phyloP scores from a whole-genome alignment of 92 coral and sea anemone species.

The Zoanthus sociatus region DNA sequence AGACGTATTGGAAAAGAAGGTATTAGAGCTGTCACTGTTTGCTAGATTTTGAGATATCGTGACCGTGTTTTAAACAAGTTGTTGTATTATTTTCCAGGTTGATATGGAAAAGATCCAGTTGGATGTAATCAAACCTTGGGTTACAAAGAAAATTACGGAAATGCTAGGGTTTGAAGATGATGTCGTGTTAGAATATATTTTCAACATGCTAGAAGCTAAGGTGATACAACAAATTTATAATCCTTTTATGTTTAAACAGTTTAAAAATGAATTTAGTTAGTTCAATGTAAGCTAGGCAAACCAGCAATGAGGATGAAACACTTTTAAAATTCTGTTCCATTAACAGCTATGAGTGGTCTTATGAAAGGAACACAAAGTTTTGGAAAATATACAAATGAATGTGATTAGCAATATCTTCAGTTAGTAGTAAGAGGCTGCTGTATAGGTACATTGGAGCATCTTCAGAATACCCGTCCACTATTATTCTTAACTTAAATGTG shows the following conservation, averaged over 20 bases:
- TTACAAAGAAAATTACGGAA: slow-evolving; percentile 91
- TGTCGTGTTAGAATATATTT: slow-evolving; percentile 89
- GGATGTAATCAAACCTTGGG: slow-evolving; percentile 96
- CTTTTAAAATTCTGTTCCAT: too few relatives aligned
- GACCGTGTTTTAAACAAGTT: background rate
- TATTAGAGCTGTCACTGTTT: background rate
- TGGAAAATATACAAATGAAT: too few relatives aligned
- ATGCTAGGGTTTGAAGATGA: slow-evolving; percentile 96
- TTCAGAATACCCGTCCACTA: too few relatives aligned
- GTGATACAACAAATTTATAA: slow-evolving; percentile 33
- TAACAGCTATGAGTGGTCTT: too few relatives aligned
- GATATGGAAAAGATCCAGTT: slow-evolving; percentile 96
- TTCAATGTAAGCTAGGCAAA: too few relatives aligned
- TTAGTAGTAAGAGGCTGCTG: too few relatives aligned
- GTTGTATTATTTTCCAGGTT: slow-evolving; percentile 59
- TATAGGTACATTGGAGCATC: too few relatives aligned
- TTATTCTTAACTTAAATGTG: too few relatives aligned
- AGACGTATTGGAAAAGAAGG: slow-evolving; percentile 78
- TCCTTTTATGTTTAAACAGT: background rate
- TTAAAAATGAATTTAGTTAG: too few relatives aligned
- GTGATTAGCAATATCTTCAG: too few relatives aligned
- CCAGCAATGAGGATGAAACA: too few relatives aligned
- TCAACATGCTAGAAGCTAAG: slow-evolving; percentile 97
- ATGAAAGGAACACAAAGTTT: too few relatives aligned
- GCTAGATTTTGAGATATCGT: background rate